phyloP scores from a whole-genome alignment of 2,888 invertebrate species.

The Cerceris ruficornis region DNA sequence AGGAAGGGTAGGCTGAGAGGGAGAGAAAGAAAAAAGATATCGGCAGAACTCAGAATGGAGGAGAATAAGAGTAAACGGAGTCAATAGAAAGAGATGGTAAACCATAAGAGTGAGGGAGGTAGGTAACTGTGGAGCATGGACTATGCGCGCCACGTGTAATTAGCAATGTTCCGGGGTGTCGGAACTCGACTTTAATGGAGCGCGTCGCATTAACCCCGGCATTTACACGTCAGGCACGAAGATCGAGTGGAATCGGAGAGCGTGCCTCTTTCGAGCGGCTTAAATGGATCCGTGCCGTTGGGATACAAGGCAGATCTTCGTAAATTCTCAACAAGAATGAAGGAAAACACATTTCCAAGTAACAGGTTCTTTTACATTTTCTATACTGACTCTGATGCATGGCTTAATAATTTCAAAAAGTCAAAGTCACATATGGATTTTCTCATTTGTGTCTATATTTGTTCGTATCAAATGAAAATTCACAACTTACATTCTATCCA shows the following conservation, averaged over 20 bases:
- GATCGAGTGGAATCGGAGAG: constrained; percentile 70
- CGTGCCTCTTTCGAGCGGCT: constrained; percentile 57
- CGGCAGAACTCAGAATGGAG: not conserved
- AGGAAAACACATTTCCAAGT: constrained; percentile 30
- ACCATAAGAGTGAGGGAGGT: constrained; percentile 12
- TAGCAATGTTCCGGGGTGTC: constrained; percentile 68
- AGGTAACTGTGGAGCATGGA: constrained; percentile 48
- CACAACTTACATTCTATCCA: too few relatives aligned
- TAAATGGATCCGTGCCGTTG: constrained; percentile 58
- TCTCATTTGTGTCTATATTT: too few relatives aligned
- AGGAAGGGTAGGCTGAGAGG: not conserved
- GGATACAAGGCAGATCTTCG: constrained; percentile 44
- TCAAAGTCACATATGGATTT: too few relatives aligned
- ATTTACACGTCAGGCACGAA: constrained; percentile 71
- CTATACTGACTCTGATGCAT: too few relatives aligned
- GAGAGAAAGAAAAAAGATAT: not conserved
- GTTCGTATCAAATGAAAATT: too few relatives aligned
- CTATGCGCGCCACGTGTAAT: constrained; percentile 69
- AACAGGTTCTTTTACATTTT: not conserved
- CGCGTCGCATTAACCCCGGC: constrained; percentile 71
- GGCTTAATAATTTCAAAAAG: too few relatives aligned
- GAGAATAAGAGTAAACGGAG: not conserved
- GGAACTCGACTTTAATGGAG: constrained; percentile 74
- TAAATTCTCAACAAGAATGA: constrained; percentile 35
- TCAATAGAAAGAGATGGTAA: not conserved